These are phyloP conservation scores for Limnephilus rhombicus DNA, from an alignment of 2,888 invertebrate genomes.

Conservation along the genomic window DNA sequence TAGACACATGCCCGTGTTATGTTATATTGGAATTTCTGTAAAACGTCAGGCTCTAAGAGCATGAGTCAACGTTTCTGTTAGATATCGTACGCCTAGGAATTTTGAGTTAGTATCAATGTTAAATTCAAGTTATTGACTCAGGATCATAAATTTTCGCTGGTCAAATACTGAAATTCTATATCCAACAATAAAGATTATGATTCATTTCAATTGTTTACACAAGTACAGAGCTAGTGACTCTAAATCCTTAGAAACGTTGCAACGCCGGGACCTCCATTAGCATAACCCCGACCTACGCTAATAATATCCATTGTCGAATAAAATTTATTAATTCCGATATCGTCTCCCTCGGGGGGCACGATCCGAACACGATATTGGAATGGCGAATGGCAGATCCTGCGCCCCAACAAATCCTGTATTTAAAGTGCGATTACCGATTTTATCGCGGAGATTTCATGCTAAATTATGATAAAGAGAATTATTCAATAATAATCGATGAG, in stretches of 20 bases:
- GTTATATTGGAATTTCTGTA: no score
- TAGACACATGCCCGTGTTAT: no score
- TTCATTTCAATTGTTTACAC: not conserved
- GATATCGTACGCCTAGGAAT: not conserved
- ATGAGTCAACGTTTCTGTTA: not conserved
- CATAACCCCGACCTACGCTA: conserved; percentile 41
- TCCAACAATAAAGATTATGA: not conserved
- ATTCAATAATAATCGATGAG: conserved; percentile 26
- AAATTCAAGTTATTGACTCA: not conserved
- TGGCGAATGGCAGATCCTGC: not conserved
- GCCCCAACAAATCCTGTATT: conserved; percentile 19
- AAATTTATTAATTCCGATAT: conserved; percentile 41
- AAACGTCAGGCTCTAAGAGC: not conserved
- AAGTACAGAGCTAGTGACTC: not conserved
- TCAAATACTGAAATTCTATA: not conserved
- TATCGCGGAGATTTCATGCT: conserved; percentile 25
- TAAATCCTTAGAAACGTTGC: not conserved
- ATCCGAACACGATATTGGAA: not conserved
- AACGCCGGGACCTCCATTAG: conserved; percentile 6
- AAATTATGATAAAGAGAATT: conserved; percentile 33
- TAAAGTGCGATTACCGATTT: conserved; percentile 40
- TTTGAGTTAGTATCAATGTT: not conserved
- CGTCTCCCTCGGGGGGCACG: conserved; percentile 38
- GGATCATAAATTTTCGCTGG: not conserved
- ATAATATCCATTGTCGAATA: conserved; percentile 31